phyloP scores from a whole-genome alignment of 92 coral and sea anemone genomes.

The Scolanthus callimorphus region DNA sequence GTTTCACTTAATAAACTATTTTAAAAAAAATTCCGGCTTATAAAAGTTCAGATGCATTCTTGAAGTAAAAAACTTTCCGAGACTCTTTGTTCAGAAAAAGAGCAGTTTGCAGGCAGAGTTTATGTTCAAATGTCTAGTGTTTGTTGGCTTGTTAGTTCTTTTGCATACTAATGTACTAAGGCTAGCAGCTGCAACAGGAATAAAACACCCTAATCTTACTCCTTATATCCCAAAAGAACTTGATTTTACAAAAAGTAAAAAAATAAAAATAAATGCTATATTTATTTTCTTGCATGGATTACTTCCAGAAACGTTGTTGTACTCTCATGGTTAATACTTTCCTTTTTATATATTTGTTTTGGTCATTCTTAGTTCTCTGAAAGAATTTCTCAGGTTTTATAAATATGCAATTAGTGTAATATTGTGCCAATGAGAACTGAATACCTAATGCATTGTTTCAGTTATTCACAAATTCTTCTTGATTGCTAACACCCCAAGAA shows the following conservation, averaged over 20 bases:
- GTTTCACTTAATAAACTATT: too few species aligned
- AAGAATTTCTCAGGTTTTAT: slow-evolving; percentile 3
- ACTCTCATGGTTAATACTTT: background rate
- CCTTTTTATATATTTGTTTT: too few species aligned
- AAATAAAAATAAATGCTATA: slow-evolving; percentile 4
- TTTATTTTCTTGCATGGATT: too few species aligned
- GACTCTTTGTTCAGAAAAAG: slow-evolving; percentile 9
- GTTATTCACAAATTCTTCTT: background rate
- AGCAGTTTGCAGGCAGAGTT: slow-evolving; percentile 16
- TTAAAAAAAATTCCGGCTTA: too few species aligned
- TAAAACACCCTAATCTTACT: background rate
- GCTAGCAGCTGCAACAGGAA: slow-evolving; percentile 28
- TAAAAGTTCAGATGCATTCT: too few species aligned
- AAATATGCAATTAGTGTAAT: background rate
- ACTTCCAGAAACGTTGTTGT: background rate
- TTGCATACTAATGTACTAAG: slow-evolving; percentile 16
- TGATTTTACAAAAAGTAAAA: slow-evolving; percentile 20
- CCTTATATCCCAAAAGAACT: slow-evolving; percentile 32
- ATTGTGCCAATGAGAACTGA: background rate
- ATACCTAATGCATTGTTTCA: background rate
- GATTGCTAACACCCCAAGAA: background rate
- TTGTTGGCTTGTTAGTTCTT: slow-evolving; percentile 6
- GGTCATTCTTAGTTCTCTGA: background rate
- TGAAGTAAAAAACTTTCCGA: background rate
- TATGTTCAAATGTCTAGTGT: background rate